These are phyloP conservation scores for Plagiodera versicolora DNA, from an alignment of 2,888 invertebrate genomes.

Conservation along the genomic window DNA sequence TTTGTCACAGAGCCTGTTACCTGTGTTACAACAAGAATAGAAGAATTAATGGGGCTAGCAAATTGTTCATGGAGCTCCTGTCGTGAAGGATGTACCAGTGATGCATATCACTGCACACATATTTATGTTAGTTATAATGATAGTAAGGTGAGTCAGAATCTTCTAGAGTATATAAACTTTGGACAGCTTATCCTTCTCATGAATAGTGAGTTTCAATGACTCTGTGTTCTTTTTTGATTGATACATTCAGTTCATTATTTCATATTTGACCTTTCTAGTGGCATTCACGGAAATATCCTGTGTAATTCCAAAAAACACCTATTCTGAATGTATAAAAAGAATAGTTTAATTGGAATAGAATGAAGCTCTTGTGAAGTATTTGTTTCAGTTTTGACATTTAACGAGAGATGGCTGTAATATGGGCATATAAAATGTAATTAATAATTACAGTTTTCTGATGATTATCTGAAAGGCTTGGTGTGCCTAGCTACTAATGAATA, in stretches of 20 bases:
- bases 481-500: no score
- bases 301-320: no score
- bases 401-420: no score
- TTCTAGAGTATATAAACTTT: not conserved
- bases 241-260: no score
- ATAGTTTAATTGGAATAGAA: no score
- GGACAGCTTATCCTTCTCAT: not conserved
- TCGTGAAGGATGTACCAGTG: constrained; percentile 79
- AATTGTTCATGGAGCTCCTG: constrained; percentile 83
- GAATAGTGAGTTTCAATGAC: no score
- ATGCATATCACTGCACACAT: constrained; percentile 69
- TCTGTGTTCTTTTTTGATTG: no score
- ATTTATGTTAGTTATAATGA: constrained; percentile 63
- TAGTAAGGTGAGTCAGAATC: constrained; percentile 29
- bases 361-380: not conserved
- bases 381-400: not conserved
- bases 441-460: not conserved
- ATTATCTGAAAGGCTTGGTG: no score
- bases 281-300: no score
- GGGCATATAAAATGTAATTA: not conserved
- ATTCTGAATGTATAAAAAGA: no score
- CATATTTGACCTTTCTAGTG: no score
- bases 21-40: constrained; percentile 71
- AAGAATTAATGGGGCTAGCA: constrained; percentile 71
- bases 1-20: constrained; percentile 74